Evolutionary conservation across 2,888 invertebrate species (phyloP).

Genomic region (Drosophila pseudotalamancana): DNA sequence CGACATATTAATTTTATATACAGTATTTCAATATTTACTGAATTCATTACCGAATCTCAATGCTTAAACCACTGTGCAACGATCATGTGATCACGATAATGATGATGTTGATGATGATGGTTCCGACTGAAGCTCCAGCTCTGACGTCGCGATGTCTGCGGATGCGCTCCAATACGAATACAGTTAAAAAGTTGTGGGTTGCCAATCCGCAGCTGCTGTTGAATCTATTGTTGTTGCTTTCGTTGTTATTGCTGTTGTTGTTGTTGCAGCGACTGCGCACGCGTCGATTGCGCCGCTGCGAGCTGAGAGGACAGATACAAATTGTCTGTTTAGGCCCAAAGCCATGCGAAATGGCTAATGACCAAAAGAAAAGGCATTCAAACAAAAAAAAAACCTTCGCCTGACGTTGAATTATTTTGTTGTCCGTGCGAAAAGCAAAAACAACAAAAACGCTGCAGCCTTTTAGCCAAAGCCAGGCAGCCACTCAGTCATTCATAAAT

Average conservation of each 20-base stretch:
- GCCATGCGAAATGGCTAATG: slow-evolving; percentile 51
- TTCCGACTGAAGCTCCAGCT: slow-evolving; percentile 7
- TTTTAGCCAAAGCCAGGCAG: slow-evolving; percentile 32
- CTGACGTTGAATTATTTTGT: slow-evolving; percentile 42
- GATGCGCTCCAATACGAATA: slow-evolving; percentile 43
- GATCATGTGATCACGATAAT: slow-evolving; percentile 33
- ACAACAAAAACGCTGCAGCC: slow-evolving; percentile 36
- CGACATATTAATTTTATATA: no score
- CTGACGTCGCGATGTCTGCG: slow-evolving; percentile 33
- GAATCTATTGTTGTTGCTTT: slow-evolving; percentile 15
- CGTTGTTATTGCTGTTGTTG: slow-evolving; percentile 16
- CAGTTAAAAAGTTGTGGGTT: slow-evolving; percentile 39
- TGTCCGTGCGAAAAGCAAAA: slow-evolving; percentile 6
- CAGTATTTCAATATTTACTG: neutral
- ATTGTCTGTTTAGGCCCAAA: slow-evolving; percentile 60
- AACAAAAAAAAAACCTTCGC: slow-evolving; percentile 30
- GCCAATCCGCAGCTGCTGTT: slow-evolving; percentile 39
- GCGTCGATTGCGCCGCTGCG: slow-evolving; percentile 56
- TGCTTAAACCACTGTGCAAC: slow-evolving; percentile 31
- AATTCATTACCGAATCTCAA: neutral
- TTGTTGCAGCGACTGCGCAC: slow-evolving; percentile 55
- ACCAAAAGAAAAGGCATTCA: slow-evolving; percentile 21
- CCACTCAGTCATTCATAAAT: slow-evolving; percentile 75
- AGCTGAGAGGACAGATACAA: slow-evolving; percentile 63
- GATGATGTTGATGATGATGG: slow-evolving; percentile 34